Evolutionary conservation across 2,113 vertebrate species (phyloP), one percentile per base, ranked within the genome.

Genomic region (Colistium nudipinnis): DNA sequence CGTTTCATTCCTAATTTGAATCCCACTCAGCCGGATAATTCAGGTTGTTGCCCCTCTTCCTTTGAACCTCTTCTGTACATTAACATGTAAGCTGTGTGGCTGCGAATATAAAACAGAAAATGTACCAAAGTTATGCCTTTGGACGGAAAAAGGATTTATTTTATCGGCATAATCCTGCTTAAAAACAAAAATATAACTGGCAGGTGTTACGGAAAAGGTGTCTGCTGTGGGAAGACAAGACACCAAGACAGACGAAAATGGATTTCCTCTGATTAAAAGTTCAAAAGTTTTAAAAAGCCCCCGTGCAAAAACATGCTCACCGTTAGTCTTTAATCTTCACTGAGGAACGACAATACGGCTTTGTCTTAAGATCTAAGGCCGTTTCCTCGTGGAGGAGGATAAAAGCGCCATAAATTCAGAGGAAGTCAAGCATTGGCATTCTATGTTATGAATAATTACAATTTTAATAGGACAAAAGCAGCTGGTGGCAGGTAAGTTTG

Each of bases 51-150:
- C 19, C 7, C 14, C 1, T 25, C 54, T 14, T 82, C 62, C 30
- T 27, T 22, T 0, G 28, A 17, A 20, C 11, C 62, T 85, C 82
- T 87, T 83, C 90, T 87, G 79, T 92, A 92, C 85, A 92, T 85
- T 30, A 92, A 72, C 89, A 92, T 91, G 77, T 92, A 92, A 0
- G 91, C 91, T 2, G 90, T 90, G 6, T 0, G 0, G 20, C 76
- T 85, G 70, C 10, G 33, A 65, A 64, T 47, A 48, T 2, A 67
- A 36, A 4, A 54, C 3, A 30, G 4, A 39, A n/a, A 36, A 68
- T 25, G 11, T 14, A 49, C 4, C 12, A 35, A 36, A 49, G 39
- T 30, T 22, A 14, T 22, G 3, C 4, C 24, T 33, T 14, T 20
- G 14, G 16, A 10, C 20, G 51, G 45, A 27, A 38, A 28, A 41